Conservation (phyloP, 2,797 vertebrate species). For the Hyperoplus immaculatus region DNA sequence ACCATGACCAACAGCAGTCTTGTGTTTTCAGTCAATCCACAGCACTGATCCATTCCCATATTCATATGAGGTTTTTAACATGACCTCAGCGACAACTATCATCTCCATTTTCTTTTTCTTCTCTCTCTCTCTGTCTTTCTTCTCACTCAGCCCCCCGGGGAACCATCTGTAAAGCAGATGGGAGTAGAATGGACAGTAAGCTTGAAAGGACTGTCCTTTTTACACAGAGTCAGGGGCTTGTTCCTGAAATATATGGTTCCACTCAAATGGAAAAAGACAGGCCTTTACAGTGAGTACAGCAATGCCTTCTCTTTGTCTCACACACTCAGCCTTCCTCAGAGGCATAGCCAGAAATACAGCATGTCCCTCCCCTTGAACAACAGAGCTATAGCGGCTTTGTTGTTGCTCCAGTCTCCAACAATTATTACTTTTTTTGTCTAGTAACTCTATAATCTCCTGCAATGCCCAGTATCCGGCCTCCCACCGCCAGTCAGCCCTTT, state of each 20-base stretch:
- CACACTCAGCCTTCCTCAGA: background rate
- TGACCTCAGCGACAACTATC: constrained; percentile 15
- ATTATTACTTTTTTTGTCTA: constrained; percentile 49
- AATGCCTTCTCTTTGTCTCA: background rate
- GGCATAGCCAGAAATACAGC: constrained; percentile 6
- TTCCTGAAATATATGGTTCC: constrained; percentile 29
- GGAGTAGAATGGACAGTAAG: constrained; percentile 47
- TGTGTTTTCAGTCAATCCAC: background rate
- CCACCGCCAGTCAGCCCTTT: constrained; percentile 44
- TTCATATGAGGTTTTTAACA: background rate
- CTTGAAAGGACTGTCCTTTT: constrained; percentile 27
- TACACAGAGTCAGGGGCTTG: constrained; percentile 16
- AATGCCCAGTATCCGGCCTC: constrained; percentile 55
- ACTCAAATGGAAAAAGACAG: constrained; percentile 19
- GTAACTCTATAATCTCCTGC: constrained; percentile 52
- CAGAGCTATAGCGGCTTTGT: constrained; percentile 26
- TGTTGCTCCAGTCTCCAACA: constrained; percentile 19
- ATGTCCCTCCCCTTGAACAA: constrained; percentile 39
- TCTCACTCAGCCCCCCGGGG: constrained; percentile 45
- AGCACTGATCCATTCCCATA: background rate
- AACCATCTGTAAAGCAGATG: constrained; percentile 77
- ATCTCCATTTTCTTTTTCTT: constrained; percentile 26
- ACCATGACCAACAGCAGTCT: background rate
- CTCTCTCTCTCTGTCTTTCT: constrained; percentile 15
- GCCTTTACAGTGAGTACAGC: background rate